Base-by-base conservation (phyloP, 1,140 invertebrate species). In the Venustaconcha ellipsiformis region DNA sequence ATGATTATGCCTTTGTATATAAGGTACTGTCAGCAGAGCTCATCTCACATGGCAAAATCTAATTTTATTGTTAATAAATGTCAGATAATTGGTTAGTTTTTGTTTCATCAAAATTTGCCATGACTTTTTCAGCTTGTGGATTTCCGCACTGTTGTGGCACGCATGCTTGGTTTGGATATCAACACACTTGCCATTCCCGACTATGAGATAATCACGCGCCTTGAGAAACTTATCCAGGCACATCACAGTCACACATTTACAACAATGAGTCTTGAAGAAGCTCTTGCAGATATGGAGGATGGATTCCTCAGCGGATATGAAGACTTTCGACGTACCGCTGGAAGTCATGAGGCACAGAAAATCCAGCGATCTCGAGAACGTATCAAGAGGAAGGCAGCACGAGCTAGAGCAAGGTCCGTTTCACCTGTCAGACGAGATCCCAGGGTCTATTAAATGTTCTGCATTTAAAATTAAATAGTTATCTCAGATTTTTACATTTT, bases 121-220 rank as follows among this genome's bases (percentile, higher is more conserved):
- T 58, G 72, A 78, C 56, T 67, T 58, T 67, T 81, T 18, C 82
- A 90, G 90, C 70, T 90, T 68, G 67, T 90, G 20, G 90, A 90
- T 72, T 87, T 90, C 79, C 85, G 90, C 57, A 80, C 71, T 67
- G 88, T 90, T 15, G 81, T 90, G 12, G 80, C 88, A 0, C 80
- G 90, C 48, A 90, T 90, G 89, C 80, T 90, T 37, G 89, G 89
- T 26, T 79, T 90, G 13, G 88, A 90, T 65, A 83, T 89, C 37
- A 88, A 84, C 67, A 85, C 89, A 0, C 77, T 90, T 70, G 89
- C 89, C 14, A 83, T 90, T 13, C 88, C 89, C 14, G 88, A 90
- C 78, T 90, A 90, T 65, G 90, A 90, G 70, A 87, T 90, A 70
- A 90, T 90, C 67, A 84, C 86, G 14, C 84, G 89, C 48, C 78